Conservation (phyloP, 2,113 vertebrate genomes). For the Corythaeola cristata region DNA sequence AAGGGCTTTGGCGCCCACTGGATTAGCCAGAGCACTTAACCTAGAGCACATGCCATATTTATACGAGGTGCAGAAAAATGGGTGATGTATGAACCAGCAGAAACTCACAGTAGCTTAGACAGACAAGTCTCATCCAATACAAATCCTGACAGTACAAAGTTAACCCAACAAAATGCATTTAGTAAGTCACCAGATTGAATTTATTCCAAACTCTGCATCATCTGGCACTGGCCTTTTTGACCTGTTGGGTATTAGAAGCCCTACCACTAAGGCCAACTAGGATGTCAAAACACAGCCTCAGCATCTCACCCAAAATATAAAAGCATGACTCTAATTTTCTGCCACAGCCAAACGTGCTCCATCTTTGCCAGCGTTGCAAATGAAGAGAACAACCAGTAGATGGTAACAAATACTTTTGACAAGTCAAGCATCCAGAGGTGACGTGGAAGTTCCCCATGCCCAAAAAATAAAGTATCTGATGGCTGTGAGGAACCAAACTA, state of each 20-base stretch:
- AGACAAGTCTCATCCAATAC: neutral
- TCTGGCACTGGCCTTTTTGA: neutral
- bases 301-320: neutral
- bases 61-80: neutral
- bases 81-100: neutral
- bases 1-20: neutral
- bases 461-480: neutral
- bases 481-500: neutral
- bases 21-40: neutral
- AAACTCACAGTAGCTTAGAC: neutral
- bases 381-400: neutral
- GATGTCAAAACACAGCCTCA: neutral
- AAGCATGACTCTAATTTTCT: neutral
- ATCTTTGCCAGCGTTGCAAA: neutral
- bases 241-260: neutral
- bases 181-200: neutral
- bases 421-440: neutral
- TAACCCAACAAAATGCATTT: neutral
- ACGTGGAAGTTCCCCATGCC: neutral
- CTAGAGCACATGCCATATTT: neutral
- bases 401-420: neutral
- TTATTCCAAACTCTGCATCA: neutral
- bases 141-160: neutral
- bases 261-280: neutral
- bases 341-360: neutral